Base-by-base conservation (phyloP, 2,797 vertebrate genomes). In the Steatocranus sp. region DNA sequence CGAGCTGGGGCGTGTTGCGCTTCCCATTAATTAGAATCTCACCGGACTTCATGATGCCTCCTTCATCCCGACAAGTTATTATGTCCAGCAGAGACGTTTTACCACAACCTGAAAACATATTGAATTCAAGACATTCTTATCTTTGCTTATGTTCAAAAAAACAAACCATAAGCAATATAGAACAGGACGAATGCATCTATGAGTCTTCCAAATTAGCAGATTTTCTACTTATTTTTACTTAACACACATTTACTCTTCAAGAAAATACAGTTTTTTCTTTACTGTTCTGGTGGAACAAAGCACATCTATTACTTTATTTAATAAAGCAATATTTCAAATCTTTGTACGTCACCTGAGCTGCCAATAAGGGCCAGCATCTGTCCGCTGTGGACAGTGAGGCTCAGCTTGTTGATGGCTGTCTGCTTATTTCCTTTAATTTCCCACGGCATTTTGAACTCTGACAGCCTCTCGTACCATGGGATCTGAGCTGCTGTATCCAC, bases 301-400 rank as follows among this genome's bases (percentile, higher is more conserved):
- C 15, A 0, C 32, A 30, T 32, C 38, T 34, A 77, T 49, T n/a
- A 54, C 14, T 2, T 66, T 58, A 56, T 53, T 68, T 20, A 30
- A 5, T 79, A 70, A 3, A 7, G 3, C 15, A 3, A 38, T 11
- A 27, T 7, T 23, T 15, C 15, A 27, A 36, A 56, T 18, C 11
- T 43, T 9, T 78, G 7, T 50, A 11, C n/a, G 1, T 88, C 96
- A 99, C 98, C 98, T 92, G 98, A 97, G 93, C 97, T 99, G 87
- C 98, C 98, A 8, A 99, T 98, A 89, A 99, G 34, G 3, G 98
- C 98, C 91, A 99, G 93, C 98, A 99, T 99, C 93, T 99, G 98
- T 6, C 98, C 98, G 1, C 98, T 99, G 86, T 3, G 95, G 27
- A 99, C 97, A 81, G 95, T 94, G 36, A 99, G 96, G 91, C 96